Percentiles rank a stretch among this genome's conserved stretches.
Evolutionary conservation across 2,888 invertebrate species (phyloP).

Genomic region (Rhagophthalmus giganteus): DNA sequence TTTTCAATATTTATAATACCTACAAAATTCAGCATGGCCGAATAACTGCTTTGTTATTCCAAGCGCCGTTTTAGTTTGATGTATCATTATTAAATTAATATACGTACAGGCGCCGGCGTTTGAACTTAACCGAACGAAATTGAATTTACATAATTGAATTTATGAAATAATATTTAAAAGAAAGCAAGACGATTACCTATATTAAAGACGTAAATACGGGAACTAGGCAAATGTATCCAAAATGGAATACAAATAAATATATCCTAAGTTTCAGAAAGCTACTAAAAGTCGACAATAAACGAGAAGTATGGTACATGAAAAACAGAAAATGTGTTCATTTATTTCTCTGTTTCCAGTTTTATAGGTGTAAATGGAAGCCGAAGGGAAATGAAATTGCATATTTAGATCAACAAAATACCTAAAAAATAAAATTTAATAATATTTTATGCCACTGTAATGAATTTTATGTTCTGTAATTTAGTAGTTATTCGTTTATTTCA

Average conservation of each 20-base stretch:
- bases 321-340: conserved; percentile 32
- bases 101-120: no score
- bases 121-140: no score
- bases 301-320: conserved; percentile 33
- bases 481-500: no score
- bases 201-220: conserved; percentile 17
- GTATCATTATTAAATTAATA: no score
- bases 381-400: conserved; percentile 34
- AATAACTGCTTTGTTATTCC: no score
- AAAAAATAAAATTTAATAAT: conserved; percentile 5
- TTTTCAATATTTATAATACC: no score
- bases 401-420: conserved; percentile 22
- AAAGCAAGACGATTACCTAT: no score
- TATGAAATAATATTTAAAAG: no score
- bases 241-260: conserved; percentile 23
- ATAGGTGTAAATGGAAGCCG: conserved; percentile 33
- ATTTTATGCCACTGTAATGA: conserved; percentile 12
- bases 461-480: conserved; percentile 15
- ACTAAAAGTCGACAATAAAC: conserved; percentile 34
- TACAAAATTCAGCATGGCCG: no score
- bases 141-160: no score
- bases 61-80: no score
- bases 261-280: conserved; percentile 31
- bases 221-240: conserved; percentile 20
- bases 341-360: conserved; percentile 33